phyloP scores from a whole-genome alignment of 2,888 invertebrate genomes.

The Auanema freiburgensis region DNA sequence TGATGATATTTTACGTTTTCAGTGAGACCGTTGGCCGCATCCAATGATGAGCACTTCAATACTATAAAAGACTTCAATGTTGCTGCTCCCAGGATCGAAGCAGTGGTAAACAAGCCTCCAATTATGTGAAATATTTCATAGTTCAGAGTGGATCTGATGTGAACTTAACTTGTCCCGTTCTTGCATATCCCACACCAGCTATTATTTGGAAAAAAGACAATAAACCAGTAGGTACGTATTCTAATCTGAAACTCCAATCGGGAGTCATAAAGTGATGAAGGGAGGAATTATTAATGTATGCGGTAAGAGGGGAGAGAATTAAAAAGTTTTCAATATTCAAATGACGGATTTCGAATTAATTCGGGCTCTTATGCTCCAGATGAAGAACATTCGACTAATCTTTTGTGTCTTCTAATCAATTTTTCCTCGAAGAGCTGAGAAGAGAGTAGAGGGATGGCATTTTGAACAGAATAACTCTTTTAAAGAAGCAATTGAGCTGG shows the following conservation, averaged over 20 bases:
- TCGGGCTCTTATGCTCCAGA: too few relatives aligned
- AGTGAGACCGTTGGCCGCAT: too few relatives aligned
- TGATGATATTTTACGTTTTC: too few relatives aligned
- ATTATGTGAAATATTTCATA: too few relatives aligned
- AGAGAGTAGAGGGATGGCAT: not conserved
- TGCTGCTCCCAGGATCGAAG: too few relatives aligned
- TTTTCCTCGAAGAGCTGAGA: not conserved
- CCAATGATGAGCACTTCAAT: too few relatives aligned
- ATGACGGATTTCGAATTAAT: not conserved
- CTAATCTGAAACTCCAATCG: too few relatives aligned
- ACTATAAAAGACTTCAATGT: too few relatives aligned
- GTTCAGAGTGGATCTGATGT: slow-evolving; percentile 24
- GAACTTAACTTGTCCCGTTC: slow-evolving; percentile 31
- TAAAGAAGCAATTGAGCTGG: too few relatives aligned
- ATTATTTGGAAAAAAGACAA: slow-evolving; percentile 37
- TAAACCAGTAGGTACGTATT: slow-evolving; percentile 25
- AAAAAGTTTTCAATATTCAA: slow-evolving; percentile 4
- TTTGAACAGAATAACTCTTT: too few relatives aligned
- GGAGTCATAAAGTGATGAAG: not conserved
- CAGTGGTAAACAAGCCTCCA: too few relatives aligned
- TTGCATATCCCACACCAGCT: slow-evolving; percentile 31
- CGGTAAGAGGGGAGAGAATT: not conserved
- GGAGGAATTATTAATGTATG: not conserved
- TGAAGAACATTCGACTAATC: not conserved
- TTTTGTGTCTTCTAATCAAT: not conserved